Evolutionary conservation across 2,888 invertebrate genomes (phyloP).

Genomic region (Patella caerulea): DNA sequence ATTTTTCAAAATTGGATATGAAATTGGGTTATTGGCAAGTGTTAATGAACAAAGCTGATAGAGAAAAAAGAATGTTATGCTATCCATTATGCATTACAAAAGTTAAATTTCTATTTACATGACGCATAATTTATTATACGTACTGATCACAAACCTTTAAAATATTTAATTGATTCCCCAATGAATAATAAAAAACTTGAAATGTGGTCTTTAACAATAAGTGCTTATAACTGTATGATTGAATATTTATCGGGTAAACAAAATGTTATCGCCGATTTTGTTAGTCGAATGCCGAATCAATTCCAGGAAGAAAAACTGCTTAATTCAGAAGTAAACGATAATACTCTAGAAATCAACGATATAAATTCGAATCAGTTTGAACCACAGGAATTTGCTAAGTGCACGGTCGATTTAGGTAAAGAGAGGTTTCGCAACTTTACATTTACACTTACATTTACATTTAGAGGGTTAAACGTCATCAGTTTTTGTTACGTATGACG

Average conservation of each 20-base stretch:
- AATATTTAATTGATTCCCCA: conserved; percentile 27
- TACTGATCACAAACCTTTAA: conserved; percentile 32
- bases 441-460: too few relatives aligned
- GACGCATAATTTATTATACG: conserved; percentile 22
- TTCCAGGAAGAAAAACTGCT: background rate
- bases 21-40: conserved; percentile 14
- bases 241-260: conserved; percentile 25
- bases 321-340: background rate
- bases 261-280: conserved; percentile 27
- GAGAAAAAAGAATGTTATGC: conserved; percentile 20
- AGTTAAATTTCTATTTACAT: conserved; percentile 27
- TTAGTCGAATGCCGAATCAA: background rate
- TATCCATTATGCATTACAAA: conserved; percentile 19
- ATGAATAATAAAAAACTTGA: conserved; percentile 33
- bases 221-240: conserved; percentile 33
- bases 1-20: too few relatives aligned
- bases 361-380: conserved; percentile 1
- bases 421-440: too few relatives aligned
- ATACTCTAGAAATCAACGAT: background rate
- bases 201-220: conserved; percentile 34
- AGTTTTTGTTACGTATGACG: too few relatives aligned
- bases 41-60: too few relatives aligned
- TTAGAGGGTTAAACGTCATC: too few relatives aligned
- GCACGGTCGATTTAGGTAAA: background rate
- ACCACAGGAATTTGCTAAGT: background rate